Conservation (phyloP, 64 coral and sea anemone genomes). For the Pachyseris speciosa region DNA sequence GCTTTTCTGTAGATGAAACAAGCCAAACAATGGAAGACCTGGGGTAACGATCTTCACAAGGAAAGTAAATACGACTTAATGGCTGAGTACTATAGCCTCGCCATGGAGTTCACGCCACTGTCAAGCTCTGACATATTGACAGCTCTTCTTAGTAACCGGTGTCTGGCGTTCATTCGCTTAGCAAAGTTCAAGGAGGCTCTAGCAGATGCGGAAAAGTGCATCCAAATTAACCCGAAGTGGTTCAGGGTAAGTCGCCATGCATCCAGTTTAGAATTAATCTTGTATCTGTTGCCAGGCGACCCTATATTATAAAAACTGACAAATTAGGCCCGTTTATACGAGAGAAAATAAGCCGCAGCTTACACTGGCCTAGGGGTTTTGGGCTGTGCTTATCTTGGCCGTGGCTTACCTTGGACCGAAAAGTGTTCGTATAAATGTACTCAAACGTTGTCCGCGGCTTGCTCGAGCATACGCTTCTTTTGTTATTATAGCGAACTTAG, state of each 20-base stretch:
- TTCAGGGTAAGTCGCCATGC: constrained; percentile 53
- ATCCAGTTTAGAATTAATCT: too few species aligned
- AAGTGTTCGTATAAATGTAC: too few species aligned
- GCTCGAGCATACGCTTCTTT: too few species aligned
- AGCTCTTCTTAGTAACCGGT: constrained; percentile 38
- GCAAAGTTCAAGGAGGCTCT: constrained; percentile 21
- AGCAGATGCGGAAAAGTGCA: constrained; percentile 45
- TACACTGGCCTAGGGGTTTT: too few species aligned
- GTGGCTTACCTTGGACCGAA: too few species aligned
- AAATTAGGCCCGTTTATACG: too few species aligned
- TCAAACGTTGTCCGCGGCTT: too few species aligned
- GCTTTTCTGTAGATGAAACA: background rate
- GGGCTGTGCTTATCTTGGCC: too few species aligned
- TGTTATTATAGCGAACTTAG: too few species aligned
- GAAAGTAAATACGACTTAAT: background rate
- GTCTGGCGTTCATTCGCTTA: constrained; percentile 23
- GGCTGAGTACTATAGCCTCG: constrained; percentile 30
- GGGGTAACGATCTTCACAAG: constrained; percentile 16
- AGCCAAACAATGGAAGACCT: constrained; percentile 44
- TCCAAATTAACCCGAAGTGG: constrained; percentile 47
- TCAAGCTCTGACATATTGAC: background rate
- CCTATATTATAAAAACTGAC: too few species aligned
- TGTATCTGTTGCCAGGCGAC: too few species aligned
- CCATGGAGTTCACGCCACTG: constrained; percentile 47
- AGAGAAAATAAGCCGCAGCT: too few species aligned